Base-by-base conservation (phyloP, 1,140 invertebrate genomes). In the Pararge aegeria region DNA sequence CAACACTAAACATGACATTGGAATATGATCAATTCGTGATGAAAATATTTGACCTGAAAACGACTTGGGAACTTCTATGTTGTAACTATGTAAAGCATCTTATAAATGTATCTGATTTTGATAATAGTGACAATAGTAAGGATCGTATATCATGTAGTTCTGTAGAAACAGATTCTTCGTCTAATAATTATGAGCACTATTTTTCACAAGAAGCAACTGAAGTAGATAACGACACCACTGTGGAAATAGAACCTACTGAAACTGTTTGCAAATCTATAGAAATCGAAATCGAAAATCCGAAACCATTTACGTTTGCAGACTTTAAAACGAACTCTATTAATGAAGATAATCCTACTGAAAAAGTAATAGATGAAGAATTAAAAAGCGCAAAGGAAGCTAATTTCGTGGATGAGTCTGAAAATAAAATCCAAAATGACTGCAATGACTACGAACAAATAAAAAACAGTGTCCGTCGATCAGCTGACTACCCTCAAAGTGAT, bases 31-130 rank as follows among this genome's bases (percentile, higher is more conserved):
- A 90, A 65, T 92, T 92, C 73, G 83, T 92, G 2, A 83, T 87
- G 12, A 92, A 92, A 76, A 80, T 92, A 68, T 92, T 91, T 61
- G 92, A 92, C 55, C 81, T 93, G 54, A 92, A 92, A 78, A 83
- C 89, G 12, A 91, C 92, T 13, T 93, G 92, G 92, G 92, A 92
- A 68, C 70, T 92, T 16, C 79, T 92, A 3, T 92, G 91, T 29
- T 90, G 91, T 38, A 87, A 86, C 49, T 92, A 92, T 61, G 74
- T 83, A 15, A 90, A 85, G 61, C 85, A 85, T 75, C 75, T 81
- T 15, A 82, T 80, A 54, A 78, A 68, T 62, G 71, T 83, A 5
- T 70, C 78, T 13, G 91, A 91, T 59, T 90, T 87, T 56, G 87
- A 89, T 42, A 78, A 90, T 27, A 69, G 74, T 38, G 79, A 82